Conservation (phyloP, 2,797 vertebrate species). For the Rhinogobio ventralis region DNA sequence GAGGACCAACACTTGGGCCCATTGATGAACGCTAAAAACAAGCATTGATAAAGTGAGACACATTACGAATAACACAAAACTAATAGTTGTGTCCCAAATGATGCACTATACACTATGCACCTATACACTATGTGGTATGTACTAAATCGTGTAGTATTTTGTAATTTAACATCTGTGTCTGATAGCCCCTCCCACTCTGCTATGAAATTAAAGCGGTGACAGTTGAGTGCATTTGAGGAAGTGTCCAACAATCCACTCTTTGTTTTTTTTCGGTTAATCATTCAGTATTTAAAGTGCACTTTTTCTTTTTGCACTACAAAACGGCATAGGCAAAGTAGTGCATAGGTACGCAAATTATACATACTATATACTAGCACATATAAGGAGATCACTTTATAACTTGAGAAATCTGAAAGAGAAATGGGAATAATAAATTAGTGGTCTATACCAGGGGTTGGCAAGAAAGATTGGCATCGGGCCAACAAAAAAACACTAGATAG, state of each 20-base stretch:
- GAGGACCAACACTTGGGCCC: slow-evolving; percentile 66
- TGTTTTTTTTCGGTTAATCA: no score
- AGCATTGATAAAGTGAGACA: not conserved
- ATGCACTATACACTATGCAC: not conserved
- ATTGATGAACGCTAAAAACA: slow-evolving; percentile 77
- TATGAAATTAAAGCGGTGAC: not conserved
- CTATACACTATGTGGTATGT: not conserved
- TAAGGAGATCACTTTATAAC: not conserved
- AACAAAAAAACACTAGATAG: no score
- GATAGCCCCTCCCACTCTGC: not conserved
- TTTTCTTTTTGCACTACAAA: no score
- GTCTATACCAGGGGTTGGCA: no score
- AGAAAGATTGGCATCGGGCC: no score
- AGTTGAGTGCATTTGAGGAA: no score
- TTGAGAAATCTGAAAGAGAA: not conserved
- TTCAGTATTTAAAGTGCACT: no score
- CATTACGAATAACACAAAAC: not conserved
- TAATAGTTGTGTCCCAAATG: not conserved
- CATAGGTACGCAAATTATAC: not conserved
- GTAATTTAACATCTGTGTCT: not conserved
- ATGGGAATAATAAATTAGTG: not conserved
- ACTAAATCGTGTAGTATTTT: not conserved
- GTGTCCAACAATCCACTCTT: not conserved
- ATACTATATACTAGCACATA: not conserved
- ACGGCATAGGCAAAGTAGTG: no score